phyloP scores from a whole-genome alignment of 2,888 invertebrate genomes.

The Psococerastis gibbosa region DNA sequence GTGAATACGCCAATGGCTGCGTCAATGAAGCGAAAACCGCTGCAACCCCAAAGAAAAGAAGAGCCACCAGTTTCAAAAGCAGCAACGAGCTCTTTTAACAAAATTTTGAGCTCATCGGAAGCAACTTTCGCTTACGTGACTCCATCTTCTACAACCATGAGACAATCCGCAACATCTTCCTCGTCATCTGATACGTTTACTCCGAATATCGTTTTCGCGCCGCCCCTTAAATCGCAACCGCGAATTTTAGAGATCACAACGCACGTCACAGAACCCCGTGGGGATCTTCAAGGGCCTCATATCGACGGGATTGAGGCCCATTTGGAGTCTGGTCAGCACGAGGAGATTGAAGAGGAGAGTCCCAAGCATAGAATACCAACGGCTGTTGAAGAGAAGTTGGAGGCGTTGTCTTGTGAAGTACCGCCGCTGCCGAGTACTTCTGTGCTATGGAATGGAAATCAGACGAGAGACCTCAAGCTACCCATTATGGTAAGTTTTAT shows the following conservation, averaged over 20 bases:
- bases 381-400: conserved; percentile 40
- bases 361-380: conserved; percentile 25
- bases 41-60: too few relatives aligned
- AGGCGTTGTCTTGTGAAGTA: conserved; percentile 43
- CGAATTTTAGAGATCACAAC: conserved; percentile 6
- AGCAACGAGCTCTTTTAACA: too few relatives aligned
- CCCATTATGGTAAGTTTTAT: conserved; percentile 39
- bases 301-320: conserved; percentile 3
- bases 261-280: neutral
- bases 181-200: conserved; percentile 8
- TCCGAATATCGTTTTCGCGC: neutral
- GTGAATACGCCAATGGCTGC: too few relatives aligned
- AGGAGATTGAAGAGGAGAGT: neutral
- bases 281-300: neutral
- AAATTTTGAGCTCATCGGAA: too few relatives aligned
- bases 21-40: too few relatives aligned
- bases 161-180: too few relatives aligned
- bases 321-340: neutral
- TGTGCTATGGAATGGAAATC: conserved; percentile 47
- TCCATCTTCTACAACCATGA: too few relatives aligned
- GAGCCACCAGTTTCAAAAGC: too few relatives aligned
- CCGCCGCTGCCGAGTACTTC: conserved; percentile 43
- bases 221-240: neutral
- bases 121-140: too few relatives aligned
- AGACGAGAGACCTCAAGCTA: conserved; percentile 45